Evolutionary conservation across 2,797 vertebrate species (phyloP).

Genomic region (Sebastes trivittatus): DNA sequence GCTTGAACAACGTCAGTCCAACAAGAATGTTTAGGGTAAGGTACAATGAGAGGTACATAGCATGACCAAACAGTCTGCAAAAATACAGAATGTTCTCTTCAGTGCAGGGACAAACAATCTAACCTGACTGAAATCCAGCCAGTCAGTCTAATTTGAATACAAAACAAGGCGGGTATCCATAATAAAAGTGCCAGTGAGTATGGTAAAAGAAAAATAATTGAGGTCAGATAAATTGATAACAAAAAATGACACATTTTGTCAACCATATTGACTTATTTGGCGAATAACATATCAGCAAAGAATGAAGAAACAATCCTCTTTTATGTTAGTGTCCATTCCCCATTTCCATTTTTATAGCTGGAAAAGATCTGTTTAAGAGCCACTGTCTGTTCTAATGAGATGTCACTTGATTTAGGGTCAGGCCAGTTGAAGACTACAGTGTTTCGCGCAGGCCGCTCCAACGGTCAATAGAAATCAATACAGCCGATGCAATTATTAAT

Average conservation of each 20-base stretch:
- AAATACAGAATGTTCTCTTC: neutral
- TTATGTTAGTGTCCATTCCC: slow-evolving; percentile 64
- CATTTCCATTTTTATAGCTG: slow-evolving; percentile 78
- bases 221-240: slow-evolving; percentile 24
- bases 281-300: slow-evolving; percentile 60
- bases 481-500: slow-evolving; percentile 86
- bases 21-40: neutral
- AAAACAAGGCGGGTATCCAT: neutral
- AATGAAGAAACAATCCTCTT: slow-evolving; percentile 72
- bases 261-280: slow-evolving; percentile 52
- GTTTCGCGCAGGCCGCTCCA: slow-evolving; percentile 59
- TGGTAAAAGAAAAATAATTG: neutral
- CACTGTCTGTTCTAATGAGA: slow-evolving; percentile 83
- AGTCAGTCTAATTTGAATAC: neutral
- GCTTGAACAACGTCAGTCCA: neutral
- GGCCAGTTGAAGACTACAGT: slow-evolving; percentile 72
- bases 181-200: neutral
- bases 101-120: neutral
- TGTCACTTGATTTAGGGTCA: slow-evolving; percentile 86
- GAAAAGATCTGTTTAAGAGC: slow-evolving; percentile 79
- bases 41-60: neutral
- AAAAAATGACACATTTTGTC: slow-evolving; percentile 42
- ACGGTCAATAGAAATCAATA: slow-evolving; percentile 87
- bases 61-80: neutral
- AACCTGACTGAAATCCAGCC: neutral